These are phyloP conservation scores for Pseudococcus longispinus DNA, from an alignment of 2,888 invertebrate species.

Conservation along the genomic window DNA sequence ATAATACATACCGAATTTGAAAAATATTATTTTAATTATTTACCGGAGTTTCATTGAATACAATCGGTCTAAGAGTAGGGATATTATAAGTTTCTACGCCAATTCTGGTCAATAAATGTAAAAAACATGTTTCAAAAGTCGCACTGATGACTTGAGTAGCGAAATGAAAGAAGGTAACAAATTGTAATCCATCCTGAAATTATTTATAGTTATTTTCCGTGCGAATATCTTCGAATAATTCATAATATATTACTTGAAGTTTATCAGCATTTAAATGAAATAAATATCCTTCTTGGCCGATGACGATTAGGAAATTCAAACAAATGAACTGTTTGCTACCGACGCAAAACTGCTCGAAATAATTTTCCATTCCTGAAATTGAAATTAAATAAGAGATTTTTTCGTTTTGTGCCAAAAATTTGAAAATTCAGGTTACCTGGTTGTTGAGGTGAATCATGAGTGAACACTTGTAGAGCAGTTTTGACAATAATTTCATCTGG, in stretches of 20 bases:
- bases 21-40: neutral
- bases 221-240: neutral
- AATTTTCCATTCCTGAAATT: neutral
- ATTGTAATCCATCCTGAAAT: conserved; percentile 60
- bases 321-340: conserved; percentile 9
- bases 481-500: conserved; percentile 38
- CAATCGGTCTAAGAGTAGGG: conserved; percentile 61
- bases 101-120: conserved; percentile 78
- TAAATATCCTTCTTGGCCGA: conserved; percentile 46
- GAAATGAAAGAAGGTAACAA: conserved; percentile 74
- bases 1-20: neutral
- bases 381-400: neutral
- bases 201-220: neutral
- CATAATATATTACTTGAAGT: neutral
- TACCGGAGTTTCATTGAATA: conserved; percentile 44
- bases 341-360: neutral
- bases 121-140: conserved; percentile 71
- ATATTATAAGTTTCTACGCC: conserved; percentile 76
- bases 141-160: conserved; percentile 74
- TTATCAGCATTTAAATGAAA: conserved; percentile 13
- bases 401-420: neutral
- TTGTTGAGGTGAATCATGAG: neutral
- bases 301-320: conserved; percentile 29
- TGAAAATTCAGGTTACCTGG: neutral
- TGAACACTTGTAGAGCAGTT: conserved; percentile 45